Percentiles rank a stretch among this genome's conserved stretches.
Conservation (phyloP, 2,113 vertebrate species). For the Mirounga angustirostris region DNA sequence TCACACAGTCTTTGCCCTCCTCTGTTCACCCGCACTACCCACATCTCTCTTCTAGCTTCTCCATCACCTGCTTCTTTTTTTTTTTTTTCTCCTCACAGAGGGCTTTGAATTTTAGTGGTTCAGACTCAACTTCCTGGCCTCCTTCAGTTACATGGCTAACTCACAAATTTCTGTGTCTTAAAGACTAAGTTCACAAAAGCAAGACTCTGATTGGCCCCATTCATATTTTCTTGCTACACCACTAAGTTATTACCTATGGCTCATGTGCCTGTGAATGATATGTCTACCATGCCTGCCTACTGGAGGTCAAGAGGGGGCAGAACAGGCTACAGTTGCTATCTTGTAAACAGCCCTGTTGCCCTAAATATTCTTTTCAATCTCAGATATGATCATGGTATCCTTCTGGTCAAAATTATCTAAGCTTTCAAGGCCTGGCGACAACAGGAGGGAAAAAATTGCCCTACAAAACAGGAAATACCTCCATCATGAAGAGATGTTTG, state of each 20-base stretch:
- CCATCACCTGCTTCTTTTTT: neutral
- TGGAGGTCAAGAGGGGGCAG: neutral
- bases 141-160: neutral
- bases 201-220: neutral
- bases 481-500: neutral
- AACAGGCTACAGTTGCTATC: neutral
- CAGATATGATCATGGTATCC: neutral
- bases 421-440: neutral
- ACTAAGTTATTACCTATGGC: neutral
- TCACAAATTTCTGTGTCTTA: neutral
- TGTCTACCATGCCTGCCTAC: neutral
- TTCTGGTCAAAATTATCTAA: neutral
- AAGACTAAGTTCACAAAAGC: neutral
- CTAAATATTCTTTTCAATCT: neutral
- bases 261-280: neutral
- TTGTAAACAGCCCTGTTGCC: neutral
- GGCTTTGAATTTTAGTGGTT: neutral
- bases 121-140: neutral
- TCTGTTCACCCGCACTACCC: neutral
- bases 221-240: neutral
- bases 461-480: constrained; percentile 12
- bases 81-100: neutral
- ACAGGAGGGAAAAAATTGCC: neutral
- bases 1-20: neutral
- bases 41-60: neutral